Evolutionary conservation across 2,888 invertebrate genomes (phyloP).

Genomic region (Euplagia quadripunctaria): DNA sequence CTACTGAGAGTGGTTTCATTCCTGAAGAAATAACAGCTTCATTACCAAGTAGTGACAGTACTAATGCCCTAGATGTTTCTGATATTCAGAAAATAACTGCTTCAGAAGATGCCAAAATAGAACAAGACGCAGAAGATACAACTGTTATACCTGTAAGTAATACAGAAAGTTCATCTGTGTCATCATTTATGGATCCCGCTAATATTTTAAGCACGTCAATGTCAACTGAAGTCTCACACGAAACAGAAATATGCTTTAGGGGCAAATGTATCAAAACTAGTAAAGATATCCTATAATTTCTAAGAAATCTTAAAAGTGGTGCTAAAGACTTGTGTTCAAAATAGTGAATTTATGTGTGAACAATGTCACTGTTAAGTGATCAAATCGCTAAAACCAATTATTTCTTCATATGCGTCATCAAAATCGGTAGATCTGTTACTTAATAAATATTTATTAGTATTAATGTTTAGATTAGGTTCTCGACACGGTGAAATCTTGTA

Average conservation of each 20-base stretch:
- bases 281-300: slow-evolving; percentile 74
- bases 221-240: slow-evolving; percentile 93
- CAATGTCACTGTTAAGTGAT: slow-evolving; percentile 30
- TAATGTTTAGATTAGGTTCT: slow-evolving; percentile 53
- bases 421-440: slow-evolving; percentile 41
- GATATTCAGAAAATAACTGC: slow-evolving; percentile 44
- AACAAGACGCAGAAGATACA: slow-evolving; percentile 31
- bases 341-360: slow-evolving; percentile 55
- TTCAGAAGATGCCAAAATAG: slow-evolving; percentile 43
- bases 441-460: slow-evolving; percentile 52
- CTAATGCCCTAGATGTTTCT: slow-evolving; percentile 30
- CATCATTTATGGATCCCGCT: slow-evolving; percentile 83
- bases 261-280: slow-evolving; percentile 93
- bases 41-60: slow-evolving; percentile 34
- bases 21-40: slow-evolving; percentile 80
- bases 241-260: slow-evolving; percentile 96
- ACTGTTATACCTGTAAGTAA: slow-evolving; percentile 54
- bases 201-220: slow-evolving; percentile 91
- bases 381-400: slow-evolving; percentile 25
- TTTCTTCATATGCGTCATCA: slow-evolving; percentile 17
- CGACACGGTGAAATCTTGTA: slow-evolving; percentile 82
- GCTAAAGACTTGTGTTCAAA: slow-evolving; percentile 78
- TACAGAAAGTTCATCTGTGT: slow-evolving; percentile 71
- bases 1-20: slow-evolving; percentile 75
- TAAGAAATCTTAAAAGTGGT: slow-evolving; percentile 53